These are phyloP conservation scores for Otolemur garnettii DNA, from an alignment of 2,113 vertebrate genomes.

Conservation along the genomic window DNA sequence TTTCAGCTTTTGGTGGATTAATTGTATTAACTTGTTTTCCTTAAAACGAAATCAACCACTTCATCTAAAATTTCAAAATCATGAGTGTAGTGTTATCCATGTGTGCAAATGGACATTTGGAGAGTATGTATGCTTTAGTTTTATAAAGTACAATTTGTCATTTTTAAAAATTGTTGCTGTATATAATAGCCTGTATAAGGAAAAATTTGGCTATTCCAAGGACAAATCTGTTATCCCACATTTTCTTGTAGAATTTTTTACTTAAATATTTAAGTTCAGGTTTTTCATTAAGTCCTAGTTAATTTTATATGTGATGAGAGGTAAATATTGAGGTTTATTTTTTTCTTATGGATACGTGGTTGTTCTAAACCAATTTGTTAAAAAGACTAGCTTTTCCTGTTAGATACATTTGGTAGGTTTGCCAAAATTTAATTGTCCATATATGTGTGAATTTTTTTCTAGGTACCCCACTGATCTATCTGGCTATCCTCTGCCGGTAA, in stretches of 20 bases:
- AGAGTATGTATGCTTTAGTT: not conserved
- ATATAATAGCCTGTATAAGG: not conserved
- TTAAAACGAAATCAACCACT: not conserved
- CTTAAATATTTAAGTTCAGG: not conserved
- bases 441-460: not conserved
- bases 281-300: not conserved
- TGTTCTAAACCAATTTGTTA: not conserved
- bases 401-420: not conserved
- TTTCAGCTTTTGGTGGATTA: not conserved
- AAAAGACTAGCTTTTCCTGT: not conserved
- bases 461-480: not conserved
- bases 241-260: not conserved
- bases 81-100: not conserved
- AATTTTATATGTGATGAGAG: not conserved
- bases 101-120: not conserved
- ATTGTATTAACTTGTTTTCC: not conserved
- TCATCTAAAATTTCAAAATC: not conserved
- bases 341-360: not conserved
- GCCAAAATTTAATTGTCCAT: not conserved
- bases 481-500: not conserved
- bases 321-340: not conserved
- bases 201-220: not conserved
- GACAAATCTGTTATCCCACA: rapidly evolving
- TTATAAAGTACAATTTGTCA: not conserved
- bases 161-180: not conserved